A percentile compares a stretch with the other conserved stretches of the same genome.
Conservation (phyloP, 2,797 vertebrate genomes). For the Hipposideros larvatus region DNA sequence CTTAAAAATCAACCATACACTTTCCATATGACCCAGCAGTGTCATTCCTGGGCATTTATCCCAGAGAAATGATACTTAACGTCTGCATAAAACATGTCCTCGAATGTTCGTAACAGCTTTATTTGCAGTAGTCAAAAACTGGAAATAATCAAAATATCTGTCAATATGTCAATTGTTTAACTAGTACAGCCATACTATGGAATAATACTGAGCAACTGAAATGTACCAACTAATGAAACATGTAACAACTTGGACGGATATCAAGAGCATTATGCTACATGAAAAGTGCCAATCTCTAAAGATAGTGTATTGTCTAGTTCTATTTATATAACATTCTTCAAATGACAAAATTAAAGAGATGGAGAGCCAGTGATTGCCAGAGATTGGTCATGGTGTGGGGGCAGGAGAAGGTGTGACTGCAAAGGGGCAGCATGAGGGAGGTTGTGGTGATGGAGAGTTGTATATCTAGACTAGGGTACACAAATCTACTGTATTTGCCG, state of each 20-base stretch:
- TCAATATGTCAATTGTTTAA: background rate
- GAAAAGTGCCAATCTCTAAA: constrained; percentile 7
- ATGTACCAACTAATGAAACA: background rate
- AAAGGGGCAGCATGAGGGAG: background rate
- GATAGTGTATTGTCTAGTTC: background rate
- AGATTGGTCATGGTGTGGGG: background rate
- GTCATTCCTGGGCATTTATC: background rate
- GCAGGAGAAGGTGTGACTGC: background rate
- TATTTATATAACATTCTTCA: background rate
- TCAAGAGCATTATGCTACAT: background rate
- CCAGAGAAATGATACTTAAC: background rate
- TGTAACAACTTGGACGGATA: background rate
- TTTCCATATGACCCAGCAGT: background rate
- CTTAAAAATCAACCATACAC: background rate
- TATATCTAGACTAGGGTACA: background rate
- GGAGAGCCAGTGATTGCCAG: background rate
- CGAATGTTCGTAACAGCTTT: background rate
- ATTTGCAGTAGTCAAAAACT: constrained; percentile 15
- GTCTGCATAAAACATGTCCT: background rate
- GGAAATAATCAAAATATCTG: background rate
- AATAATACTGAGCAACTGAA: background rate
- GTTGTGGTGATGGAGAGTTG: background rate
- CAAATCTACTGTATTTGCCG: too few species aligned
- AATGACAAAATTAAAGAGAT: background rate
- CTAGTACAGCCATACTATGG: background rate